A percentile compares a stretch with the other conserved stretches of the same genome.
Evolutionary conservation across 1,140 invertebrate species (phyloP).

Genomic region (Danaus melanippus): DNA sequence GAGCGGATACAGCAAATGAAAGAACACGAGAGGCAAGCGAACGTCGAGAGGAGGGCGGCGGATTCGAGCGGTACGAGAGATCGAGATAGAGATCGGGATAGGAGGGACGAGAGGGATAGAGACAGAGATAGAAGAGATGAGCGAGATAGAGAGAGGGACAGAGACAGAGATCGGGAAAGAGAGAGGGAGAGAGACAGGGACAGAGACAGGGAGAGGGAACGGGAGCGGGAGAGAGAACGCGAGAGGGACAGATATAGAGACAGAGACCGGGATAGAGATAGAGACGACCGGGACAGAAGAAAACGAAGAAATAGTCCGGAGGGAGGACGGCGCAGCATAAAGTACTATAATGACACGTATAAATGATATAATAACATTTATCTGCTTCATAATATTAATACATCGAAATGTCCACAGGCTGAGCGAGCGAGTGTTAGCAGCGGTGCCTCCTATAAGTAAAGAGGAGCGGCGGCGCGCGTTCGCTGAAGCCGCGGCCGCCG

Average conservation of each 20-base stretch:
- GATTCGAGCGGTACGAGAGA: conserved; percentile 58
- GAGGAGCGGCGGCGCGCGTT: conserved; percentile 61
- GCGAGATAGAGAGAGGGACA: conserved; percentile 34
- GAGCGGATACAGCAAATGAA: conserved; percentile 94
- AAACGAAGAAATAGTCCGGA: conserved; percentile 58
- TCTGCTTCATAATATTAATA: not conserved
- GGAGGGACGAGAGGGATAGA: conserved; percentile 41
- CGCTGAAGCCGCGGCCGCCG: conserved; percentile 57
- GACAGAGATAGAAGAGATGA: conserved; percentile 44
- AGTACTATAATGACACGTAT: conserved; percentile 26
- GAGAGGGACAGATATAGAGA: conserved; percentile 42
- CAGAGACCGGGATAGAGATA: conserved; percentile 42
- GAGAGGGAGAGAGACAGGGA: conserved; percentile 39
- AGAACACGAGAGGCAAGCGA: conserved; percentile 91
- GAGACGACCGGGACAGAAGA: conserved; percentile 58
- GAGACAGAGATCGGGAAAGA: conserved; percentile 22
- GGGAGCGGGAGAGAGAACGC: conserved; percentile 39
- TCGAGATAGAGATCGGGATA: conserved; percentile 37
- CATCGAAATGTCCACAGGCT: conserved; percentile 24
- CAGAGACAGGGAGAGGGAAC: conserved; percentile 38
- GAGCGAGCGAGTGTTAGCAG: conserved; percentile 54
- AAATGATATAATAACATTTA: not conserved
- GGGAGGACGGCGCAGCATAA: conserved; percentile 50
- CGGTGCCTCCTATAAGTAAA: conserved; percentile 61
- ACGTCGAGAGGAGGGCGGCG: conserved; percentile 61